These are phyloP conservation scores for Coleophora flavipennella DNA, from an alignment of 2,888 invertebrate genomes.

Conservation along the genomic window DNA sequence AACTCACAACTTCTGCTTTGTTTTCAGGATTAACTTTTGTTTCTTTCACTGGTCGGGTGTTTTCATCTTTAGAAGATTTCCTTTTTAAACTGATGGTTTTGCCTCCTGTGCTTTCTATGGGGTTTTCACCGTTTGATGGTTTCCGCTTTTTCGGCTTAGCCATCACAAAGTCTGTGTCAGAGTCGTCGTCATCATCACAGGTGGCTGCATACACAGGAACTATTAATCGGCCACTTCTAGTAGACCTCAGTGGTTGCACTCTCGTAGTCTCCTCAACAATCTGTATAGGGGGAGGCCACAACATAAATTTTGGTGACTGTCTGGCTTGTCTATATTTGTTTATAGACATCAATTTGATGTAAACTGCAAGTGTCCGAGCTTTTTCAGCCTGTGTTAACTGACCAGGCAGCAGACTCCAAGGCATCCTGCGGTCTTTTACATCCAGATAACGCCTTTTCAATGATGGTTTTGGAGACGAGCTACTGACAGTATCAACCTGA, in stretches of 20 bases:
- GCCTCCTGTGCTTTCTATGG: slow-evolving; percentile 38
- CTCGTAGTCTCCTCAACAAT: slow-evolving; percentile 54
- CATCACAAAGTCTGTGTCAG: slow-evolving; percentile 52
- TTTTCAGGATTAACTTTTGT: slow-evolving; percentile 30
- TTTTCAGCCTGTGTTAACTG: slow-evolving; percentile 49
- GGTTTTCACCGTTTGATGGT: slow-evolving; percentile 41
- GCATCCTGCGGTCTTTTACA: slow-evolving; percentile 57
- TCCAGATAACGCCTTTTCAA: slow-evolving; percentile 52
- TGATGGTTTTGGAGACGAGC: slow-evolving; percentile 24
- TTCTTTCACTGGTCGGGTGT: slow-evolving; percentile 40
- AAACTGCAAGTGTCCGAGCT: slow-evolving; percentile 53
- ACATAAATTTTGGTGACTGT: slow-evolving; percentile 41
- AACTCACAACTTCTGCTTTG: slow-evolving; percentile 14
- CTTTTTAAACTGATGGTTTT: slow-evolving; percentile 54
- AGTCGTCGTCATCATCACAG: slow-evolving; percentile 55
- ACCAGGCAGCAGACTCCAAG: slow-evolving; percentile 57
- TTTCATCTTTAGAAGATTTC: slow-evolving; percentile 51
- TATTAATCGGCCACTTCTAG: slow-evolving; percentile 50
- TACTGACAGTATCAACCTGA: slow-evolving; percentile 28
- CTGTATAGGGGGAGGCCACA: slow-evolving; percentile 59
- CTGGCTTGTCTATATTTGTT: slow-evolving; percentile 55
- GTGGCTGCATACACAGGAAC: slow-evolving; percentile 52
- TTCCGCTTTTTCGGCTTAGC: slow-evolving; percentile 56
- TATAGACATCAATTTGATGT: slow-evolving; percentile 59
- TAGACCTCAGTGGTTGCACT: slow-evolving; percentile 48